Conservation (phyloP, 1,140 invertebrate genomes). For the Uloborus diversus region DNA sequence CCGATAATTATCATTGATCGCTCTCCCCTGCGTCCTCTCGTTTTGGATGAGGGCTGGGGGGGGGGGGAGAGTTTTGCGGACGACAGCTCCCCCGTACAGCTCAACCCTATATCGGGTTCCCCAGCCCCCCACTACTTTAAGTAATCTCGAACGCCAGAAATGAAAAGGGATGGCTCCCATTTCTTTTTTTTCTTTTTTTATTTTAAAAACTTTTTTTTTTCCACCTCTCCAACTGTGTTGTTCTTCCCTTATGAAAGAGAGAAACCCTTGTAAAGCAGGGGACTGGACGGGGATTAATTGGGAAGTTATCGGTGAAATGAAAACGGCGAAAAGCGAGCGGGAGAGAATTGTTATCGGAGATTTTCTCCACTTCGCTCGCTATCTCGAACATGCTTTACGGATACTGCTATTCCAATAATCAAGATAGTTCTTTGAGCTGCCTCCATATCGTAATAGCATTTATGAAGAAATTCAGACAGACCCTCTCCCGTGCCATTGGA, state of each 20-base stretch:
- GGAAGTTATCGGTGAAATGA: constrained; percentile 38
- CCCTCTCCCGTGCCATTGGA: too few relatives aligned
- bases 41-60: neutral
- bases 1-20: constrained; percentile 56
- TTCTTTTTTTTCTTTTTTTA: neutral
- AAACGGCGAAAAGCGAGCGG: constrained; percentile 9
- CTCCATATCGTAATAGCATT: too few relatives aligned
- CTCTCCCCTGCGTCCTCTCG: neutral
- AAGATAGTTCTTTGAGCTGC: neutral
- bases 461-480: too few relatives aligned
- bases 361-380: neutral
- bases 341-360: constrained; percentile 22
- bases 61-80: neutral
- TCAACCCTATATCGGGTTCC: neutral
- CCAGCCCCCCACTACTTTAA: neutral
- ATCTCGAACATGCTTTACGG: too few relatives aligned
- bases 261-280: neutral
- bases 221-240: neutral
- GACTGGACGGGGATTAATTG: constrained; percentile 40
- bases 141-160: constrained; percentile 44
- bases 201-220: neutral
- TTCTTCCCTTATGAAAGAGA: neutral
- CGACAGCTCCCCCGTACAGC: neutral
- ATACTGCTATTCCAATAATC: neutral
- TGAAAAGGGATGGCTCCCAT: constrained; percentile 22